phyloP scores from a whole-genome alignment of 2,113 vertebrate species.

The Electrona antarctica region DNA sequence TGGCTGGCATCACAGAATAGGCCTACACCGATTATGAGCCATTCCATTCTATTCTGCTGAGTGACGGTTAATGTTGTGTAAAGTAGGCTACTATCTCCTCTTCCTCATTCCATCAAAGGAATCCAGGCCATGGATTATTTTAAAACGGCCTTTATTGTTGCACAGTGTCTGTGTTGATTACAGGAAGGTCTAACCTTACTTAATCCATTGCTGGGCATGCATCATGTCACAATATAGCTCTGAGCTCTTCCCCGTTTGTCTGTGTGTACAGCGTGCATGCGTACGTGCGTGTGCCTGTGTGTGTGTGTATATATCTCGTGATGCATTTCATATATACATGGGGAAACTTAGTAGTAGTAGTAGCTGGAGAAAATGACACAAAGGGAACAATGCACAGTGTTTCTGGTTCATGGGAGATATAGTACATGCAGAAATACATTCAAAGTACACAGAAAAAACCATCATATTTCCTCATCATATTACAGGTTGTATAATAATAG shows the following conservation, averaged over 20 bases:
- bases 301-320: neutral
- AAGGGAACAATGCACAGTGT: too few relatives aligned
- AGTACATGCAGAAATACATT: too few relatives aligned
- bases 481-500: too few relatives aligned
- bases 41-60: slow-evolving; percentile 18
- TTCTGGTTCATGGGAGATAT: too few relatives aligned
- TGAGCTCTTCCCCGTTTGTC: slow-evolving; percentile 33
- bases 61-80: slow-evolving; percentile 36
- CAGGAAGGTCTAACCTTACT: slow-evolving; percentile 74
- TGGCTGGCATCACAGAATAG: too few relatives aligned
- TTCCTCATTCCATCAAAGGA: slow-evolving; percentile 62
- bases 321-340: too few relatives aligned
- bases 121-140: slow-evolving; percentile 60
- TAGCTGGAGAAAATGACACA: too few relatives aligned
- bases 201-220: slow-evolving; percentile 40
- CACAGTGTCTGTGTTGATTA: slow-evolving; percentile 74
- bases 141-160: slow-evolving; percentile 68
- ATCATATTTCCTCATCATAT: too few relatives aligned
- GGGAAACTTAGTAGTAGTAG: too few relatives aligned
- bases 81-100: slow-evolving; percentile 41
- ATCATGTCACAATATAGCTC: slow-evolving; percentile 59
- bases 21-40: neutral
- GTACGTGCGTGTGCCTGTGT: slow-evolving; percentile 9
- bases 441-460: too few relatives aligned
- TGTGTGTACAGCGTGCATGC: neutral